Base-by-base conservation (phyloP, 2,113 vertebrate species). In the Zeus faber region DNA sequence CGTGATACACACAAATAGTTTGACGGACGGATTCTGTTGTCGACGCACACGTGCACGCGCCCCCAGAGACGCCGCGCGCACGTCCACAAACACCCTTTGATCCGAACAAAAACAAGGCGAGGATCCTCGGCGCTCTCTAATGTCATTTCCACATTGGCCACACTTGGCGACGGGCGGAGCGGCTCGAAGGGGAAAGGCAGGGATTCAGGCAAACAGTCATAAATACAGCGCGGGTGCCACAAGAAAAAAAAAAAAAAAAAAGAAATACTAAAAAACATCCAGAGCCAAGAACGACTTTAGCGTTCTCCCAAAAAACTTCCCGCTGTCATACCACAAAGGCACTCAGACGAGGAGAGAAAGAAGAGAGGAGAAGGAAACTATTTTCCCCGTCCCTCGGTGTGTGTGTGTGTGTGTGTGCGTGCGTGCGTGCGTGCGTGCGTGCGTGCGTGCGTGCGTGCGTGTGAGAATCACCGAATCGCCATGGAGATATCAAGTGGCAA, bases 181-280 rank as follows among this genome's bases (percentile, higher is more conserved):
- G 62, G 51, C 58, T 68, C 77, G 72, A 82, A 65, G 54, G 64
- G 59, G n/a, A n/a, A n/a, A 62, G 3, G 11, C 62, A 44, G 17
- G 57, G 69, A 23, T 73, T 77, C 64, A 75, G 79, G 79, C 50
- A 76, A 76, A 74, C 59, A 72, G 58, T 67, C 65, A 61, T 83
- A 82, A 86, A 82, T 59, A 83, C 65, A 72, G 68, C 67, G 81
- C 76, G 79, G 80, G 77, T 61, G 77, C 62, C 78, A 76, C 76
- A 76, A 65, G 68, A 64, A 62, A 67, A 58, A 5, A 9, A 29
- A 29, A 5, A 5, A 9, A 29, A 29, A 5, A 4, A 29, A 29
- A 9, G 27, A 9, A 4, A 29, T 29, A 29, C 67, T 63, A 83
- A 82, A 67, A 84, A 83, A 79, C 80, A 82, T 81, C 81, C 81